Base-by-base conservation (phyloP, 2,113 vertebrate genomes). In the Hylia prasina region DNA sequence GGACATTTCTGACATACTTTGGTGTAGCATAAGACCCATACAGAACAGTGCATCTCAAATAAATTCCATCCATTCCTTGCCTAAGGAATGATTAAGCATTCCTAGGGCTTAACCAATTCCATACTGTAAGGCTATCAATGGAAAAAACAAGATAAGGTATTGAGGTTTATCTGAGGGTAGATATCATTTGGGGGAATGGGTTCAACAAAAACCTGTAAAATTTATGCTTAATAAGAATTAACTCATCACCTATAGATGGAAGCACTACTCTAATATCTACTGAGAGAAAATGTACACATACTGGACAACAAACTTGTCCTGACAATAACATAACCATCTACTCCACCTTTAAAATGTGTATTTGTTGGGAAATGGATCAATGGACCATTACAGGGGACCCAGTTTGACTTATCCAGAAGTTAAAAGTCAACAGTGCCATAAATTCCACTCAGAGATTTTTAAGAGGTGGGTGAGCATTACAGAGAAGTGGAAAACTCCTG, bases 401-500 rank as follows among this genome's bases (percentile, higher is more conserved):
- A 3, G 25, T 60, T 1, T 57, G 54, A 56, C 45, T 82, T 22
- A 25, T 8, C 31, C 28, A 69, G 50, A 61, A 76, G 31, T 11
- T 64, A 5, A 37, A 84, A 94, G 27, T 9, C 45, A 82, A 47
- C 58, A 77, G 71, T 30, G 35, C 15, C 3, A 1, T 18, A 53
- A 73, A 72, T 76, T 69, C 50, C 35, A 35, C 39, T 61, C 63
- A 9, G 35, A 3, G 37, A 53, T 58, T 88, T 91, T 65, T 47
- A 60, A 15, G 71, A 90, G 54, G 68, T 0, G 0, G 33, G 72
- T 31, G 40, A 90, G 51, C 1, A 0, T 58, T 39, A 50, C 0
- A 48, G 18, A 39, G 50, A 47, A 53, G 42, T 58, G 33, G 21
- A 54, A 80, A 90, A 68, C 79, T 84, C 35, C 66, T 85, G 75